These are phyloP conservation scores for Eutolmus rufibarbis DNA, from an alignment of 2,888 invertebrate species.

Conservation along the genomic window DNA sequence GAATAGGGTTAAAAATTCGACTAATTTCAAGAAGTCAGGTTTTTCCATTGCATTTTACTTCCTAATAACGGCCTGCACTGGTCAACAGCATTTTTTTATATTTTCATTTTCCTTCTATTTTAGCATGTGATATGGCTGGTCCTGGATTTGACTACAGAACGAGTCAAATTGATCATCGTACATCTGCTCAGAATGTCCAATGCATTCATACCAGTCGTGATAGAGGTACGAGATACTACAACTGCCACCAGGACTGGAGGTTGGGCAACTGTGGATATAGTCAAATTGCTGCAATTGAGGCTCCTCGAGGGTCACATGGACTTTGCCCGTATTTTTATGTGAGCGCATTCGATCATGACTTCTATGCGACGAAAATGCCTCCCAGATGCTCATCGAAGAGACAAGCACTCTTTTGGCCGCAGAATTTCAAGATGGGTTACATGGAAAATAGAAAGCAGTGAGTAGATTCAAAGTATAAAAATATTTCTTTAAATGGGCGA, in stretches of 20 bases:
- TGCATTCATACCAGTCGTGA: conserved; percentile 60
- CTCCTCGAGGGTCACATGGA: conserved; percentile 56
- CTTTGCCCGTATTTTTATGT: conserved; percentile 59
- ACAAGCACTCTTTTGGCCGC: conserved; percentile 53
- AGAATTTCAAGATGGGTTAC: conserved; percentile 58
- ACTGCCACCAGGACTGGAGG: conserved; percentile 59
- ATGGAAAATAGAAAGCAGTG: conserved; percentile 54
- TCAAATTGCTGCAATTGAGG: conserved; percentile 56
- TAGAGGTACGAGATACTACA: conserved; percentile 57
- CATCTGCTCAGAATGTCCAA: conserved; percentile 57
- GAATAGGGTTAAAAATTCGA: too few relatives aligned
- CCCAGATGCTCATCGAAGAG: conserved; percentile 52
- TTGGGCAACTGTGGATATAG: conserved; percentile 58
- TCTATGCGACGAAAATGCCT: conserved; percentile 56
- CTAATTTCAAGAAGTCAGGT: too few relatives aligned
- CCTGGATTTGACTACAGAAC: conserved; percentile 58
- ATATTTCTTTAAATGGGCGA: not conserved
- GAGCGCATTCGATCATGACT: conserved; percentile 58
- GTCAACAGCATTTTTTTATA: too few relatives aligned
- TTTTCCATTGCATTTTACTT: too few relatives aligned
- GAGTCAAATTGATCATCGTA: conserved; percentile 52
- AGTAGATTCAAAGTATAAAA: conserved; percentile 21
- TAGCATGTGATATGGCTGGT: conserved; percentile 62
- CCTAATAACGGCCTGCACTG: too few relatives aligned
- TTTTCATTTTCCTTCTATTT: not conserved